These are phyloP conservation scores for Sebastes flavidus DNA, from an alignment of 2,797 vertebrate genomes.

Conservation along the genomic window DNA sequence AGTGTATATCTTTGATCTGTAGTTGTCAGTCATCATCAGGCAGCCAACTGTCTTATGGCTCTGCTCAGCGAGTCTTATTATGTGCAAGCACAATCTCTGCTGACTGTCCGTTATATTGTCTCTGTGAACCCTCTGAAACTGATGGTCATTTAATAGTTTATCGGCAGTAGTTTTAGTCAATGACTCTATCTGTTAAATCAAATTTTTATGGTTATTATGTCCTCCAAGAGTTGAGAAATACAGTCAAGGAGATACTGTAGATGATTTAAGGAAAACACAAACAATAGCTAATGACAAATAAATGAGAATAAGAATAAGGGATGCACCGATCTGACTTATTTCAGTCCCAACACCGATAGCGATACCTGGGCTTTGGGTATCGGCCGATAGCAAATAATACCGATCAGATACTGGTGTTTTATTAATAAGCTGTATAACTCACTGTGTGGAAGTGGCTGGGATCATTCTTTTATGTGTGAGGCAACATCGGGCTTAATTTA, in stretches of 20 bases:
- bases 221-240: neutral
- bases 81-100: conserved; percentile 11
- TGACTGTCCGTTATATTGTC: neutral
- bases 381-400: too few relatives aligned
- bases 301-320: neutral
- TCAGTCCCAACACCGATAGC: too few relatives aligned
- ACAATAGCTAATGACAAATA: neutral
- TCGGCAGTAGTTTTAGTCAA: neutral
- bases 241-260: neutral
- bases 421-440: too few relatives aligned
- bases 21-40: conserved; percentile 44
- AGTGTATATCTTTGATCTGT: conserved; percentile 31
- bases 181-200: neutral
- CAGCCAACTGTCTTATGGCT: conserved; percentile 10
- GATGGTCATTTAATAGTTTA: conserved; percentile 6
- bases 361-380: too few relatives aligned
- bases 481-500: too few relatives aligned
- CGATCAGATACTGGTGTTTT: too few relatives aligned
- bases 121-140: neutral
- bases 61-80: conserved; percentile 13
- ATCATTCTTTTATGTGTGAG: too few relatives aligned
- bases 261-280: neutral
- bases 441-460: too few relatives aligned
- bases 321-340: too few relatives aligned
- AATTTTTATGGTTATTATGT: neutral